phyloP scores from a whole-genome alignment of 2,113 vertebrate genomes.

The Scomber japonicus region DNA sequence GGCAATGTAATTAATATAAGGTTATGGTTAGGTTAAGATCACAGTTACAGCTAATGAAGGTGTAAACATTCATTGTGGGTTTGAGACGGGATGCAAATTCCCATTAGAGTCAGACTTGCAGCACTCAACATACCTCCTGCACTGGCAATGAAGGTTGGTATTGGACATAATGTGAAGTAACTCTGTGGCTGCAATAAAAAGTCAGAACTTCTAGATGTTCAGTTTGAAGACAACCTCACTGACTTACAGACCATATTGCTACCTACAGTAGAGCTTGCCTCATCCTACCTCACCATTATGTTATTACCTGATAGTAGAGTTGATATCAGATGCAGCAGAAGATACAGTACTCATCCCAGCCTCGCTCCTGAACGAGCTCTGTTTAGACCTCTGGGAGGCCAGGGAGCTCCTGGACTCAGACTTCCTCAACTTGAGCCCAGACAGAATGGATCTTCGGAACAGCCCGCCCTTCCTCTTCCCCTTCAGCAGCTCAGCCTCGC shows the following conservation, averaged over 20 bases:
- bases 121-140: neutral
- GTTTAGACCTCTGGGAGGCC: slow-evolving; percentile 97
- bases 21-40: no score
- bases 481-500: slow-evolving; percentile 92
- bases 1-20: no score
- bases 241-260: neutral
- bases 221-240: neutral
- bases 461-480: slow-evolving; percentile 95
- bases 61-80: neutral
- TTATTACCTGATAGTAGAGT: slow-evolving; percentile 92
- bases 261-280: neutral
- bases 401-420: slow-evolving; percentile 97
- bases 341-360: slow-evolving; percentile 97
- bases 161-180: neutral
- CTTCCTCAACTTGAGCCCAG: slow-evolving; percentile 95
- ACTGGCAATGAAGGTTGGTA: neutral
- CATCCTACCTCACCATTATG: neutral
- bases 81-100: neutral
- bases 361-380: slow-evolving; percentile 99
- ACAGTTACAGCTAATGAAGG: neutral
- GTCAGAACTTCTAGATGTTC: no score
- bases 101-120: neutral
- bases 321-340: slow-evolving; percentile 96
- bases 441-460: slow-evolving; percentile 95
- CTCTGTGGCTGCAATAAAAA: no score